Evolutionary conservation across 1,140 invertebrate genomes (phyloP).

Genomic region (Battus philenor): DNA sequence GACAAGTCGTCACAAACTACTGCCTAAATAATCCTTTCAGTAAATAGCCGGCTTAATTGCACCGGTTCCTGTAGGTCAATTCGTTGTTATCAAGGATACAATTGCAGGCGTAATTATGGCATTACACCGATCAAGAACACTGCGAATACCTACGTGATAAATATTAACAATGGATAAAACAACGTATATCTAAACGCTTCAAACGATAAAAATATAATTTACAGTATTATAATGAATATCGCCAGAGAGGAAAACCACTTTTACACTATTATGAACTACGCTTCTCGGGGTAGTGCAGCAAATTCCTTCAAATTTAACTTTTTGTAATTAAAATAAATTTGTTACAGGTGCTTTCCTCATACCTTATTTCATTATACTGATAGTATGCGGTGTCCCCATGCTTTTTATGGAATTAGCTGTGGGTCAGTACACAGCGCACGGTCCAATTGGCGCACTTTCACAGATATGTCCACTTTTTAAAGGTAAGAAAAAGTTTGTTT

Average conservation of each 20-base stretch:
- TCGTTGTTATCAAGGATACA: slow-evolving; percentile 43
- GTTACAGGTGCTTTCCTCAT: slow-evolving; percentile 88
- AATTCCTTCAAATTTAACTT: too few species aligned
- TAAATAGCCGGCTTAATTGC: slow-evolving; percentile 52
- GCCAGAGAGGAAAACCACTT: too few species aligned
- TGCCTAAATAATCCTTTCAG: slow-evolving; percentile 24
- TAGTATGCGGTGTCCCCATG: slow-evolving; percentile 87
- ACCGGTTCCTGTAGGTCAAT: slow-evolving; percentile 50
- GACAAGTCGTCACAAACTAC: background rate
- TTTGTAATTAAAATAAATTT: too few species aligned
- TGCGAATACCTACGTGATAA: too few species aligned
- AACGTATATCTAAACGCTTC: too few species aligned
- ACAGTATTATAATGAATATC: too few species aligned
- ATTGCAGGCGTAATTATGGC: slow-evolving; percentile 10
- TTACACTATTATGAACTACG: too few species aligned
- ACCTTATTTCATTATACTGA: slow-evolving; percentile 88
- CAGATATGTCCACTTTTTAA: slow-evolving; percentile 91
- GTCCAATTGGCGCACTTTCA: slow-evolving; percentile 88
- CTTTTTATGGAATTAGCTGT: slow-evolving; percentile 91
- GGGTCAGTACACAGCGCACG: slow-evolving; percentile 88
- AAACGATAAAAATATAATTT: too few species aligned
- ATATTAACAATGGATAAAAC: too few species aligned
- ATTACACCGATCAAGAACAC: slow-evolving; percentile 14
- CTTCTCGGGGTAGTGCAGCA: too few species aligned
- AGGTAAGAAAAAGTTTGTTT: too few species aligned